Percentiles rank a stretch among this genome's conserved stretches.
Conservation (phyloP, 1,140 invertebrate species). For the Acromyrmex heyeri region DNA sequence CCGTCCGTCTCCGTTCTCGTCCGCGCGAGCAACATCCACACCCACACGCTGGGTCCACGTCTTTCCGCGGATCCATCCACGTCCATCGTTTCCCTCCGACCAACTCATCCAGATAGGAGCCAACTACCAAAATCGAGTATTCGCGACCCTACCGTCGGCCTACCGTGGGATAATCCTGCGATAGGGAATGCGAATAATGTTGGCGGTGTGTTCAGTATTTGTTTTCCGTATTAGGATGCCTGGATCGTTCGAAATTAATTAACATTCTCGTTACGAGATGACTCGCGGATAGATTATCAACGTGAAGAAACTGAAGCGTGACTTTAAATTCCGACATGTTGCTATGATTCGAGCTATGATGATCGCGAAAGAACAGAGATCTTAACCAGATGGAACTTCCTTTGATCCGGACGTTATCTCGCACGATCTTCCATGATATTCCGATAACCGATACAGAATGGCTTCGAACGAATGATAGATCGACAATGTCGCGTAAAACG, state of each 20-base stretch:
- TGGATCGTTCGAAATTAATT: conserved; percentile 40
- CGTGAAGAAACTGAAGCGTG: neutral
- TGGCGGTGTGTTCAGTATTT: neutral
- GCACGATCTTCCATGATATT: conserved; percentile 13
- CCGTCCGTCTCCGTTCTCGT: conserved; percentile 32
- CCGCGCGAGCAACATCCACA: conserved; percentile 50
- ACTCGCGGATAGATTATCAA: neutral
- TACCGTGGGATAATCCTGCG: conserved; percentile 63
- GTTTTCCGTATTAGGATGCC: conserved; percentile 10
- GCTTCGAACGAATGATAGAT: conserved; percentile 68
- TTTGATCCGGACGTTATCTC: conserved; percentile 26
- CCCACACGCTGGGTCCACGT: conserved; percentile 52
- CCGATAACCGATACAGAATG: neutral
- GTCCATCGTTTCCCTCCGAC: conserved; percentile 70
- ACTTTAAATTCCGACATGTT: neutral
- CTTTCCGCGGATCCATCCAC: conserved; percentile 72
- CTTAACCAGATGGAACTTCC: conserved; percentile 5
- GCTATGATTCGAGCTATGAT: neutral
- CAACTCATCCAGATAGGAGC: conserved; percentile 57
- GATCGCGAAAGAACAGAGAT: neutral
- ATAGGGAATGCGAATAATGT: conserved; percentile 20
- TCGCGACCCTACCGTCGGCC: conserved; percentile 23
- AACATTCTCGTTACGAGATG: conserved; percentile 1
- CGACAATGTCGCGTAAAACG: conserved; percentile 43
- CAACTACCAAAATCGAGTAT: conserved; percentile 76